phyloP scores from a whole-genome alignment of 2,797 vertebrate genomes.

The Rhodeus uyekii region DNA sequence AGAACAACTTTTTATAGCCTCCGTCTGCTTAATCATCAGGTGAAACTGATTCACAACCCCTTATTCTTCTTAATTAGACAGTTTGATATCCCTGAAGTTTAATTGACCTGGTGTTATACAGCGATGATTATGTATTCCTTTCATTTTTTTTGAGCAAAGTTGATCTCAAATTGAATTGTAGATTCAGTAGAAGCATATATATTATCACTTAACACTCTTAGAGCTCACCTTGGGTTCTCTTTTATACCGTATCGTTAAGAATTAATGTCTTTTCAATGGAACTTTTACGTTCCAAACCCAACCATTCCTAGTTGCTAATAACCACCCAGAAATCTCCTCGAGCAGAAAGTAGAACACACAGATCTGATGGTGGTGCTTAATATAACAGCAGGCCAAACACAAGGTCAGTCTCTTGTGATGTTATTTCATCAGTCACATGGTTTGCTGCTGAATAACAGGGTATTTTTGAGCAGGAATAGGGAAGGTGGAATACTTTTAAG shows the following conservation, averaged over 20 bases:
- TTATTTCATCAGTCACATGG: neutral
- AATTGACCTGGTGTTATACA: too few species aligned
- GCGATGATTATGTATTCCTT: too few species aligned
- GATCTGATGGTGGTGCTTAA: slow-evolving; percentile 6
- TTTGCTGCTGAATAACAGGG: neutral
- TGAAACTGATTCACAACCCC: too few species aligned
- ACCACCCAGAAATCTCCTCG: neutral
- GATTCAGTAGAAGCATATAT: neutral
- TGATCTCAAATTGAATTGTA: neutral
- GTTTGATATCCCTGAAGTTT: too few species aligned
- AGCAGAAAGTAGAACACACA: neutral
- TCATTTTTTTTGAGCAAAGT: too few species aligned
- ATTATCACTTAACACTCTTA: neutral
- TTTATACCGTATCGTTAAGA: neutral
- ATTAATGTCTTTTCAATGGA: neutral
- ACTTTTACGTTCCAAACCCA: neutral
- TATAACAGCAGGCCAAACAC: slow-evolving; percentile 3
- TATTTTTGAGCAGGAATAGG: neutral
- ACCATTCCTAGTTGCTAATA: neutral
- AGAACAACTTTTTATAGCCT: too few species aligned
- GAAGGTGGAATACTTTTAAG: neutral
- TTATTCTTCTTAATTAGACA: too few species aligned
- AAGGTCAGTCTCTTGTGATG: slow-evolving; percentile 12
- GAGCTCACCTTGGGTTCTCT: neutral
- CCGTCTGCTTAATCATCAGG: too few species aligned